Percentiles rank a stretch among this genome's conserved stretches.
phyloP scores from a whole-genome alignment of 2,888 invertebrate genomes.

The Lithophane ornitopus region DNA sequence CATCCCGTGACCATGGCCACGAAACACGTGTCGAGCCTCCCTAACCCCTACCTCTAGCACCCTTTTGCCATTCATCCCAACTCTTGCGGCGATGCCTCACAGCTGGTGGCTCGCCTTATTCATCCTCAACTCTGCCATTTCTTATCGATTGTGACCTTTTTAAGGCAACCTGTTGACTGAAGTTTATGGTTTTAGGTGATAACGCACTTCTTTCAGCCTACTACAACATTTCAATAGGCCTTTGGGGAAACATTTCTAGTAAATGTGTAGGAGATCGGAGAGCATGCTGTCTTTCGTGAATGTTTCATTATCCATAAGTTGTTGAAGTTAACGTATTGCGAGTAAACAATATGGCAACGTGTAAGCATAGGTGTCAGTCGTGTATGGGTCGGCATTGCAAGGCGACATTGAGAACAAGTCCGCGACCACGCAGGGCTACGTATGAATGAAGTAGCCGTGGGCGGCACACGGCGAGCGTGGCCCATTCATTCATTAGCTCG shows the following conservation, averaged over 20 bases:
- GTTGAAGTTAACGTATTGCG: conserved; percentile 20
- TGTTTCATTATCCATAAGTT: conserved; percentile 11
- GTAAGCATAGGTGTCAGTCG: conserved; percentile 57
- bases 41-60: conserved; percentile 61
- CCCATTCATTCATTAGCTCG: conserved; percentile 88
- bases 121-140: conserved; percentile 85
- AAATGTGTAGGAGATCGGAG: conserved; percentile 32
- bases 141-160: conserved; percentile 84
- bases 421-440: conserved; percentile 84
- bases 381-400: conserved; percentile 69
- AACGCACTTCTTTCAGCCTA: conserved; percentile 61
- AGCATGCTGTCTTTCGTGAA: conserved; percentile 27
- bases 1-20: conserved; percentile 87
- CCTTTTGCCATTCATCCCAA: conserved; percentile 78
- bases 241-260: conserved; percentile 65
- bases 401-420: conserved; percentile 81
- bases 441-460: conserved; percentile 89
- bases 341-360: conserved; percentile 37
- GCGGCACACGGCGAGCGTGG: conserved; percentile 79
- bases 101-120: conserved; percentile 71
- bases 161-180: conserved; percentile 77
- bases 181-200: conserved; percentile 67
- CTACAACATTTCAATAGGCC: conserved; percentile 55
- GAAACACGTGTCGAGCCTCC: conserved; percentile 78
- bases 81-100: conserved; percentile 73